Base-by-base conservation (phyloP, 2,113 vertebrate genomes). In the Sigmodon hispidus region DNA sequence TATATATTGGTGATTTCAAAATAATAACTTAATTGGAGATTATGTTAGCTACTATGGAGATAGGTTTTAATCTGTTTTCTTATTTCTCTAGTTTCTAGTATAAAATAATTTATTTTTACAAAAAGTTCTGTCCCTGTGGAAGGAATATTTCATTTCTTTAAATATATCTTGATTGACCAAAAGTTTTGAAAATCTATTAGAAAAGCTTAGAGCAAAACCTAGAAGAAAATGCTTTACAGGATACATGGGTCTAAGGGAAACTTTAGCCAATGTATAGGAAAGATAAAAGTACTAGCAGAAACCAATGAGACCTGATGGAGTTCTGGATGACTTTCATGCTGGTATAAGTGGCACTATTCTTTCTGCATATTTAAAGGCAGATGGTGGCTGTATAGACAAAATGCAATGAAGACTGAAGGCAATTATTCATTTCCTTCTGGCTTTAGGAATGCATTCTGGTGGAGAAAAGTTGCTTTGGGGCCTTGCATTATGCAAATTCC, bases 311-410 rank as follows among this genome's bases (percentile, higher is more conserved):
- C 7, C 70, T 81, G 94, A 40, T 0, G 45, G 76, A 91, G 7
- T 26, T 94, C 63, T 96, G 48, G 29, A 48, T 69, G 50, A 67
- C 76, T 89, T 95, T 86, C 43, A 52, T 73, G 94, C 31, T 75
- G 4, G 69, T 57, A 34, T 22, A 87, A 87, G 15, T n/a, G 40
- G 15, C 29, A 43, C 40, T 90, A 34, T 86, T 96, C 67, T 89
- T 87, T 93, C 94, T 96, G 40, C 55, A n/a, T 69, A 26, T 95
- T 96, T 96, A 87, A 95, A 96, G 61, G 59, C 86, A 93, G 87
- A 77, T 79, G 73, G 77, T 65, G 61, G n/a, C n/a, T 96, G 16
- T 80, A 63, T 61, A 95, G 81, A 89, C 67, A 89, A 79, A 86
- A 89, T 73, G 22, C 31, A 88, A 12, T 45, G 80, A 92, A 65